Base-by-base conservation (phyloP, 2,888 invertebrate species). In the Papilio demoleus region DNA sequence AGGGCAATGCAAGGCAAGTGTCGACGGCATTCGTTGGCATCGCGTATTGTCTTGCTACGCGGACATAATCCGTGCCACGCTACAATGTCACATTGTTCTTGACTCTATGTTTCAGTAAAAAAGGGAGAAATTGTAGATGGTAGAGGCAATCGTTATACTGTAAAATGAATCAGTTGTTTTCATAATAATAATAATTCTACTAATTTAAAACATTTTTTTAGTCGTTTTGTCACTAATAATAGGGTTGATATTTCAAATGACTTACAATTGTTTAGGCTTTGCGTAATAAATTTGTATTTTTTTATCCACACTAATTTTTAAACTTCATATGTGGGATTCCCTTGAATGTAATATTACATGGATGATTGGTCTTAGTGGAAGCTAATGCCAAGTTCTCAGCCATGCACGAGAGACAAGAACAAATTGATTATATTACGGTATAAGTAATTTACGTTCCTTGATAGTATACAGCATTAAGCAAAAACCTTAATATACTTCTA, bases 51-150 rank as follows among this genome's bases (percentile, higher is more conserved):
- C 63, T 72, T 47, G 53, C 36, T 38, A 67, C 62, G 67, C 70
- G 75, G 75, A 76, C 67, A 71, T 73, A 77, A 79, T 80, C 73
- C 71, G 75, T 79, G 73, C 75, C 72, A 74, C 71, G 70, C 74
- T 70, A 75, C 76, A 81, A 81, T 78, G 76, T 72, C 67, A 71
- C 68, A 76, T 80, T 82, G 79, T 80, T 78, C 73, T 74, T 70
- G 58, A 67, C 40, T 47, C 19, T 17, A 45, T 56, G 24, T 56
- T 31, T 19, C 27, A n/a, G 36, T 14, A 17, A 61, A 61, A 69
- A 45, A 45, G 17, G n/a, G 42, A 42, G 42, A 42, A 42, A 17
- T 17, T 42, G 42, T 8, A n/a, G 14, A 40, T 5, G 1, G n/a
- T n/a, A n/a, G n/a, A n/a, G n/a, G n/a, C n/a, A n/a, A n/a, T n/a